A percentile compares a stretch with the other conserved stretches of the same genome.
Evolutionary conservation across 2,888 invertebrate genomes (phyloP).

Genomic region (Synanthedon vespiformis): DNA sequence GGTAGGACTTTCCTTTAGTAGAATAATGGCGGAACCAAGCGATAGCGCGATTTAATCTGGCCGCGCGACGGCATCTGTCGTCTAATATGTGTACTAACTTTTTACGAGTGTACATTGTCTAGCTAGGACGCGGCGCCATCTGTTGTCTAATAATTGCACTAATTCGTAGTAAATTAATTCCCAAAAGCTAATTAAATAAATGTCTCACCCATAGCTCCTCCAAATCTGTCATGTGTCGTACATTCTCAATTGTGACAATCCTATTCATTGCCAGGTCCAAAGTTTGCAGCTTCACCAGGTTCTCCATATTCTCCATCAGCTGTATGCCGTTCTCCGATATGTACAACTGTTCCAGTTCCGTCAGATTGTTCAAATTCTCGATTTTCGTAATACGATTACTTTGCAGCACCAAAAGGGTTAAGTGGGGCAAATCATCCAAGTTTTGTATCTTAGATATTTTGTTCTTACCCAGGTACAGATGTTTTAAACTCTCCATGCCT

Average conservation of each 20-base stretch:
- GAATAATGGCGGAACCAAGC: too few relatives aligned
- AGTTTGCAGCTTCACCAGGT: constrained; percentile 80
- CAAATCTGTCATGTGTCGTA: constrained; percentile 80
- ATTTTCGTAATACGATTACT: constrained; percentile 90
- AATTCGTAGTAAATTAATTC: too few relatives aligned
- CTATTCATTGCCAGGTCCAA: constrained; percentile 92
- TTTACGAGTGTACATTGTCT: too few relatives aligned
- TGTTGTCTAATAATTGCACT: too few relatives aligned
- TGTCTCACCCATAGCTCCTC: constrained; percentile 93
- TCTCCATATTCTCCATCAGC: constrained; percentile 80
- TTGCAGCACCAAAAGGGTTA: constrained; percentile 89
- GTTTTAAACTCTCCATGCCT: constrained; percentile 78
- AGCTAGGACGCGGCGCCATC: too few relatives aligned
- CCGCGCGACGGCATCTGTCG: too few relatives aligned
- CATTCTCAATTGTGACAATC: constrained; percentile 82
- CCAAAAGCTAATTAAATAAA: background rate
- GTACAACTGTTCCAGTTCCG: constrained; percentile 87
- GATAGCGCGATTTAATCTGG: too few relatives aligned
- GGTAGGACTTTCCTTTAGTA: too few relatives aligned
- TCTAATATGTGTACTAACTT: too few relatives aligned
- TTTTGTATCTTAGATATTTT: constrained; percentile 91
- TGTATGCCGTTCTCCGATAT: constrained; percentile 93
- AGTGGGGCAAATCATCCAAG: constrained; percentile 76
- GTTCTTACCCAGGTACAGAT: constrained; percentile 93
- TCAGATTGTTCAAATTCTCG: constrained; percentile 83